Percentiles rank a stretch among this genome's conserved stretches.
Conservation (phyloP, 2,888 invertebrate species). For the Aethes cnicana region DNA sequence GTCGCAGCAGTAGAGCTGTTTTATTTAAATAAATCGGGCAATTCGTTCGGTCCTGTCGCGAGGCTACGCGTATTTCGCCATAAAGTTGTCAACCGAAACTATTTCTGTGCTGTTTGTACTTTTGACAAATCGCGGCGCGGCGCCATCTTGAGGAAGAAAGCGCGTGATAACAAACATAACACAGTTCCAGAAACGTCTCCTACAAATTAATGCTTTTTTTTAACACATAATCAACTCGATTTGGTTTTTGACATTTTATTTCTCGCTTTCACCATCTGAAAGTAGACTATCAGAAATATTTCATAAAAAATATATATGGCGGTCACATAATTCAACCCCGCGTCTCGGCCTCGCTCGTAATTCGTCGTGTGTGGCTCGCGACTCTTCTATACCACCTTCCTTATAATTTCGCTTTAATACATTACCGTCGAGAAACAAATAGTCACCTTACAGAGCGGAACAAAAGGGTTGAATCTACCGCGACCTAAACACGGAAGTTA, state of each 20-base stretch:
- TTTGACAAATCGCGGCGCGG: constrained; percentile 74
- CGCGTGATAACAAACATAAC: constrained; percentile 2
- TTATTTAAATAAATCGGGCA: constrained; percentile 20
- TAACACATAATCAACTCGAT: background rate
- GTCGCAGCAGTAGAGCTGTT: constrained; percentile 2
- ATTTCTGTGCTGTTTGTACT: constrained; percentile 76
- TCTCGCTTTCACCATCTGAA: too few species aligned
- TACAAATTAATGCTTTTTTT: too few species aligned
- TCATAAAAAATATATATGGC: constrained; percentile 72
- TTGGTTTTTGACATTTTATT: too few species aligned
- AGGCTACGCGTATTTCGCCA: constrained; percentile 48
- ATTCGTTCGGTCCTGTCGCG: constrained; percentile 17
- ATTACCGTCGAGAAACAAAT: constrained; percentile 39
- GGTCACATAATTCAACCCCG: constrained; percentile 70
- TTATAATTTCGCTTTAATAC: constrained; percentile 54
- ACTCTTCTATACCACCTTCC: constrained; percentile 59
- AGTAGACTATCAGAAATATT: constrained; percentile 57
- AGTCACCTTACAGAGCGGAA: constrained; percentile 37
- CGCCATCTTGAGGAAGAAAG: constrained; percentile 64
- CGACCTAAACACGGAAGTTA: constrained; percentile 36
- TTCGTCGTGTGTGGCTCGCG: constrained; percentile 80
- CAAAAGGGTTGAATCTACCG: constrained; percentile 43
- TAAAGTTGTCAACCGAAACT: constrained; percentile 79
- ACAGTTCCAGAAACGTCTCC: constrained; percentile 33
- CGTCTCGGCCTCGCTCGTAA: constrained; percentile 70